Evolutionary conservation across 1,140 invertebrate species (phyloP), one percentile per base, ranked within the genome.

Genomic region (Propsilocerus akamusi): DNA sequence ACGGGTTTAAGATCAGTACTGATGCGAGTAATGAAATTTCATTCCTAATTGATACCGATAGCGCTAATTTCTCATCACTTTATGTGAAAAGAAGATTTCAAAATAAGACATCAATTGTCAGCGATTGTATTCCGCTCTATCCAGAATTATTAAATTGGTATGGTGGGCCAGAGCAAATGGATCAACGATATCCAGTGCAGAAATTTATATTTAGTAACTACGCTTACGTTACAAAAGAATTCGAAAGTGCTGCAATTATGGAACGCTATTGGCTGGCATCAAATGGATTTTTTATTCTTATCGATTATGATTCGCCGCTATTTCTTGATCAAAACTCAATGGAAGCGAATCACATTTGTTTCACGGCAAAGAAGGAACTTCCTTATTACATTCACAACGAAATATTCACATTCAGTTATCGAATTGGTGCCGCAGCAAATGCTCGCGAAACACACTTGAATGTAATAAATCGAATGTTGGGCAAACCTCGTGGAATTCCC

Each of bases 231-330:
- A 68, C 71, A 10, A 72, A 73, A n/a, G 73, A 76, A 57, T 64
- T 61, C 0, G 61, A 67, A 28, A 76, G 75, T 58, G 73, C 71
- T 56, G 78, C 72, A 3, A 59, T 84, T 1, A 59, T 73, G 0
- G 81, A 84, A 55, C 74, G 76, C 5, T 81, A 83, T 55, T 85
- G 81, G 80, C 57, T 84, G 1, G 76, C 71, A 25, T 78, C 78
- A 5, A 63, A 67, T 48, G 81, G 80, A 2, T 59, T 72, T 26
- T 75, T 72, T 52, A 68, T 81, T 26, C 71, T 64, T 54, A 71
- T 78, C 3, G 67, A 73, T 47, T 67, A 73, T 30, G 67, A 63
- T 23, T 68, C 69, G 8, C 80, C 80, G 0, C 56, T 84, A 0
- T 82, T 80, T 56, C 60, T 82, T 5, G 75, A 78, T 55, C 77